Evolutionary conservation across 2,113 vertebrate species (phyloP), one percentile per base, ranked within the genome.

Genomic region (Cavia porcellus): DNA sequence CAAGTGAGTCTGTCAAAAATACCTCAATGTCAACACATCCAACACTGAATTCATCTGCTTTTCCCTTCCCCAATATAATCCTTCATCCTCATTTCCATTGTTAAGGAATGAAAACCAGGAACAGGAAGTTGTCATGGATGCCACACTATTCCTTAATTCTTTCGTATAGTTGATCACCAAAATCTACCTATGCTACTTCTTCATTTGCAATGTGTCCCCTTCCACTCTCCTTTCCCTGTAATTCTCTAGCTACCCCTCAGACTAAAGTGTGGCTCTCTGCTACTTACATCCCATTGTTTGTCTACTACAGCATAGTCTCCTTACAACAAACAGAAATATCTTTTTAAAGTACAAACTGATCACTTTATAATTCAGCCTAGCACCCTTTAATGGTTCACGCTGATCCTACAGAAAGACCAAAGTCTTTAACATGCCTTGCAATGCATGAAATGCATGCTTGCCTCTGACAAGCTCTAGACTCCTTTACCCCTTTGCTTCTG

Each of bases 41-140:
- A 52, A 28, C 19, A 80, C 28, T 79, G 47, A 35, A 70, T 68
- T 89, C 28, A 64, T 81, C 64, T 94, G 5, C 14, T 80, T 87
- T 90, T 61, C 55, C 38, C 20, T 83, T 93, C 47, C 88, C 50
- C 14, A 57, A 17, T 15, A 22, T 38, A 61, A 24, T 57, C 13
- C 7, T 88, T 89, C 68, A 47, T 4, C 28, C 2, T 32, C 35
- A 14, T 66, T 80, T 87, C n/a, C 35, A 66, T 9, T 80, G 24
- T 64, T 75, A 77, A 32, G 6, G 25, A 85, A 91, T 57, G 50
- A 57, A 92, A 89, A 90, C 4, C 42, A 62, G 12, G 75, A 94
- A 92, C 13, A 75, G 7, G 15, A 2, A 13, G 24, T 77, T 81
- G 22, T 70, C 19, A 59, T 55, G 7, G 30, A 94, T 7, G 75